Percentiles rank a stretch among this genome's conserved stretches.
Conservation (phyloP, 2,888 invertebrate species). For the Dorcus hopei region DNA sequence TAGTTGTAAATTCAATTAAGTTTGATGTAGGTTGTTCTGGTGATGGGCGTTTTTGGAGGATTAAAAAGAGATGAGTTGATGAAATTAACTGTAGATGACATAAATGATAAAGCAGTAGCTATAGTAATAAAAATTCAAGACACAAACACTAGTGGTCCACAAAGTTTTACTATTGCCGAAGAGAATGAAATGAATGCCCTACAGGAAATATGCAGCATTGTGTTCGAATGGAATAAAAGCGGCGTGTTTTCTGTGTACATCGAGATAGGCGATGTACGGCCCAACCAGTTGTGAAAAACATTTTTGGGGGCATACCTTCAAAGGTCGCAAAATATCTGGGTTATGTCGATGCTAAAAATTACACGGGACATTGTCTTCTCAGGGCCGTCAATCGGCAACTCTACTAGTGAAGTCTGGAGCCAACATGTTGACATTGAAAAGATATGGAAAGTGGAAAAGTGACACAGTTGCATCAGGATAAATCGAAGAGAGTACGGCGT, state of each 20-base stretch:
- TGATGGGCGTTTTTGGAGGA: background rate
- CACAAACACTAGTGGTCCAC: background rate
- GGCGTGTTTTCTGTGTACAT: background rate
- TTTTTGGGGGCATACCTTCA: too few relatives aligned
- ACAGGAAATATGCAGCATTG: too few relatives aligned
- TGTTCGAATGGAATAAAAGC: background rate
- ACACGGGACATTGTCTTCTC: background rate
- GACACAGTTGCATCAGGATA: background rate
- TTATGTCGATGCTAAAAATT: background rate
- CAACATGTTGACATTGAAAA: background rate
- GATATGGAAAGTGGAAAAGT: background rate
- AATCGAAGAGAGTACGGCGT: background rate
- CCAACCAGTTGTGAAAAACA: background rate
- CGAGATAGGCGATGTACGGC: background rate
- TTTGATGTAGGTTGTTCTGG: too few relatives aligned
- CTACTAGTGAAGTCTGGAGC: background rate
- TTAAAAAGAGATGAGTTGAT: background rate
- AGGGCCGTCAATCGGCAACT: background rate
- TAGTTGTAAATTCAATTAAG: too few relatives aligned
- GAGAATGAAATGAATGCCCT: too few relatives aligned
- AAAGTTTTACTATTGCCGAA: background rate
- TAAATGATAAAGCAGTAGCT: background rate
- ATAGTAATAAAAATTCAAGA: background rate
- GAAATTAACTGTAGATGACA: background rate
- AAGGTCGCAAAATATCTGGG: background rate